Base-by-base conservation (phyloP, 37 sponge, comb jelly and placozoan species). In the Hexactinellida sp. region DNA sequence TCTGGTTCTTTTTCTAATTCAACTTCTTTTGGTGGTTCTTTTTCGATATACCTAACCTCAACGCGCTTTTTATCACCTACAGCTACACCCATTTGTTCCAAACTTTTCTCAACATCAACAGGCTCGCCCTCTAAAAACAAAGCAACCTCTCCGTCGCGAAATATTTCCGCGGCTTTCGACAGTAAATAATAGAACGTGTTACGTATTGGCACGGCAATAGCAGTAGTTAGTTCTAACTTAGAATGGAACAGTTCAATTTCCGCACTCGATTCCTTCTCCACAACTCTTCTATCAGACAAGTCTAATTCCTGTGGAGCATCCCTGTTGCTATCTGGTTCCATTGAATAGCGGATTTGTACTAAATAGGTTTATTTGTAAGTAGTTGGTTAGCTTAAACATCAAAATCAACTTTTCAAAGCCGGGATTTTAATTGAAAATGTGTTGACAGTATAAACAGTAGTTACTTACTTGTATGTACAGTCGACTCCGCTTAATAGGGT, bases 211-310 rank as follows among this genome's bases (percentile, higher is more conserved):
- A 63, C 34, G 25, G 76, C 3, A n/a, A 63, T 10, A 63, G 76
- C 3, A n/a, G 76, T 63, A n/a, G 76, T 21, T 10, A 63, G 34
- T 28, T 63, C 19, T 25, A 23, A 21, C 5, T 23, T 10, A 10
- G 5, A 32, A 28, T 63, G 76, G 13, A 32, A 63, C 13, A 63
- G 13, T 28, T 63, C 76, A 21, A 63, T n/a, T 63, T 63, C 76
- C 3, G 76, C 76, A 63, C 76, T 63, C 32, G 76, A 10, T n/a
- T 63, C 76, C 76, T 63, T 63, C 76, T 63, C 76, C 34, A 63
- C 34, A 25, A 63, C 76, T 25, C 32, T 63, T 21, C 76, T 7
- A 21, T n/a, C 76, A 7, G 76, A 63, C 13, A 63, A 25, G 76
- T 63, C 76, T 10, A 63, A 21, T n/a, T 63, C 76, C 13, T 63